Percentiles rank a stretch among this genome's conserved stretches.
These are phyloP conservation scores for Diarsia dahlii DNA, from an alignment of 2,888 invertebrate genomes.

Conservation along the genomic window DNA sequence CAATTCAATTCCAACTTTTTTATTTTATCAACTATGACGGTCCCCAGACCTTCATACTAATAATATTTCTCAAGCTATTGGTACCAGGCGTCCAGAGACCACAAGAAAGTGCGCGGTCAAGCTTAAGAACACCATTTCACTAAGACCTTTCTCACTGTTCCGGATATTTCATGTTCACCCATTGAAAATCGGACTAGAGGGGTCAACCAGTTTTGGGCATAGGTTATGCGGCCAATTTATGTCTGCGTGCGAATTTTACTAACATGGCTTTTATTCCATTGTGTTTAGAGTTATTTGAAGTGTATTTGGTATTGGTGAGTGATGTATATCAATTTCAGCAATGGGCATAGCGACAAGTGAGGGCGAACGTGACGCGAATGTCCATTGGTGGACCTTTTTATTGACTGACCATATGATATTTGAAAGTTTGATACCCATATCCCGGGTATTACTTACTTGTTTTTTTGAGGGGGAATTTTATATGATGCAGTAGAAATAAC, in stretches of 20 bases:
- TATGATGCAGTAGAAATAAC: conserved; percentile 12
- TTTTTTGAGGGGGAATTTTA: conserved; percentile 38
- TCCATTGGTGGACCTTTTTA: conserved; percentile 83
- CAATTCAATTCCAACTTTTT: conserved; percentile 69
- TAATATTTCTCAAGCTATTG: conserved; percentile 86
- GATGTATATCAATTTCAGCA: conserved; percentile 89
- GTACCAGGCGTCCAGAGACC: conserved; percentile 83
- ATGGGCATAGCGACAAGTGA: conserved; percentile 85
- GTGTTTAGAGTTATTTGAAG: conserved; percentile 62
- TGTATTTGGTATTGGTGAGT: conserved; percentile 67
- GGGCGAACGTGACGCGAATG: conserved; percentile 86
- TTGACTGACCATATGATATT: conserved; percentile 84
- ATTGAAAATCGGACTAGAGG: conserved; percentile 54
- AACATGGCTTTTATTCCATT: conserved; percentile 70
- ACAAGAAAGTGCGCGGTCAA: conserved; percentile 81
- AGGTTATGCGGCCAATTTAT: conserved; percentile 44
- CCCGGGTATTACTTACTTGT: conserved; percentile 44
- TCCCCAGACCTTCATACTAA: conserved; percentile 79
- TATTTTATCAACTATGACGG: conserved; percentile 74
- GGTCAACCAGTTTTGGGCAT: conserved; percentile 75
- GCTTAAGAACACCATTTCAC: conserved; percentile 55
- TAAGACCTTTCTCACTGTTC: conserved; percentile 62
- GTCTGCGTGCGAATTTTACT: conserved; percentile 32
- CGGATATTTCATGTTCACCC: conserved; percentile 29
- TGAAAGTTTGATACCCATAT: conserved; percentile 65